Percentiles rank a stretch among this genome's conserved stretches.
These are phyloP conservation scores for Eupithecia subumbrata DNA, from an alignment of 2,888 invertebrate species.

Conservation along the genomic window DNA sequence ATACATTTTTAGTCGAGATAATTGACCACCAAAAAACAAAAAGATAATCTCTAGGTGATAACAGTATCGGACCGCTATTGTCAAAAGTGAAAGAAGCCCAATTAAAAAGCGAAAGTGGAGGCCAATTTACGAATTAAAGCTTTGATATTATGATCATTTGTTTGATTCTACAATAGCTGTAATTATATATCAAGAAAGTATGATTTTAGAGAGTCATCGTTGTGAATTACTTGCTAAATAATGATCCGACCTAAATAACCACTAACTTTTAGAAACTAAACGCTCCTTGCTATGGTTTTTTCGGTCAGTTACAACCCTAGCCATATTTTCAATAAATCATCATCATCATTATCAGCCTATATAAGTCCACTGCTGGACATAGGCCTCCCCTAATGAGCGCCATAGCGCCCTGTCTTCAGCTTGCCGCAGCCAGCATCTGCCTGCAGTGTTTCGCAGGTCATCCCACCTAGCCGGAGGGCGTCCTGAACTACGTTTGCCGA, in stretches of 20 bases:
- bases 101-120: conserved; percentile 34
- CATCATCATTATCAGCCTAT: too few relatives aligned
- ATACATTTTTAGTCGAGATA: not conserved
- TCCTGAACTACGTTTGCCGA: too few relatives aligned
- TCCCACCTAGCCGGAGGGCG: too few relatives aligned
- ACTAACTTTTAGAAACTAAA: not conserved
- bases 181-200: conserved; percentile 16
- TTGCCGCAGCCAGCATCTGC: too few relatives aligned
- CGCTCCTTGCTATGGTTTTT: too few relatives aligned
- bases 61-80: conserved; percentile 17
- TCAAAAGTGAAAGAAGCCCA: conserved; percentile 33
- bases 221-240: conserved; percentile 1
- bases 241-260: not conserved
- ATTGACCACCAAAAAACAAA: conserved; percentile 18
- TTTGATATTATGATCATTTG: conserved; percentile 14
- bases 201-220: conserved; percentile 7
- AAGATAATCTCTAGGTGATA: conserved; percentile 11
- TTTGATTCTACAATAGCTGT: conserved; percentile 17
- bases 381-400: too few relatives aligned
- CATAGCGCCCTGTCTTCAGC: too few relatives aligned
- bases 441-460: too few relatives aligned
- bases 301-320: too few relatives aligned
- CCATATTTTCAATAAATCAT: too few relatives aligned
- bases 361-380: too few relatives aligned
- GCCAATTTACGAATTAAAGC: conserved; percentile 28